Evolutionary conservation across 1,140 invertebrate genomes (phyloP), one percentile per base, ranked within the genome.

Genomic region (Anastrepha ludens): DNA sequence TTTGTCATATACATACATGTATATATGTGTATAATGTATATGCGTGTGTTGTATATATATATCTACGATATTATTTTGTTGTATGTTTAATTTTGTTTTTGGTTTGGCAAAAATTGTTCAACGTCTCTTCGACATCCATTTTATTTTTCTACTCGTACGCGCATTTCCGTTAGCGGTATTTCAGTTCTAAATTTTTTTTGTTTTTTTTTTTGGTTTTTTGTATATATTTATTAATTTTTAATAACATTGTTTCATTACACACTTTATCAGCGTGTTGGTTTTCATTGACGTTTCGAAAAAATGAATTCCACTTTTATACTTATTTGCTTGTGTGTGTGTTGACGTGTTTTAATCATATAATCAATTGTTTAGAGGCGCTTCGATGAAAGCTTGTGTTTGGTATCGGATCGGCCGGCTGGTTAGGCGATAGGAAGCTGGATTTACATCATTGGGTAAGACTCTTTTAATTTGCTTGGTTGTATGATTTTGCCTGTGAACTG

Each of bases 41-140:
- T 81, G 47, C 74, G 20, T 81, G 47, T 81, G 74, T 55, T 67
- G 29, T 81, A 47, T 81, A 81, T 81, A 81, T 81, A 81, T 81
- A 81, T 11, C 74, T 81, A 81, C 44, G 47, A 81, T 81, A 81
- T 81, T 81, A 81, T 81, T 81, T 70, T 70, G 47, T 81, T 81
- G 74, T 81, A 81, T 81, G 44, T 41, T 55, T 20, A 29, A 55
- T 81, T 81, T 81, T 81, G 47, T 81, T 81, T 81, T 81, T 81
- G 44, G n/a, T 81, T 81, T 81, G 74, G 74, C 74, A 81, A 81
- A 81, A 81, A 81, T 81, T 81, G 74, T 81, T 81, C 74, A 81
- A 81, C 74, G 50, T 20, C 74, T 81, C 74, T 81, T 50, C 20
- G 74, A 81, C 74, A 81, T 81, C 74, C 74, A 55, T 13, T 41